Evolutionary conservation across 2,888 invertebrate species (phyloP), one percentile per base, ranked within the genome.

Genomic region (Troglohyphantes excavatus): DNA sequence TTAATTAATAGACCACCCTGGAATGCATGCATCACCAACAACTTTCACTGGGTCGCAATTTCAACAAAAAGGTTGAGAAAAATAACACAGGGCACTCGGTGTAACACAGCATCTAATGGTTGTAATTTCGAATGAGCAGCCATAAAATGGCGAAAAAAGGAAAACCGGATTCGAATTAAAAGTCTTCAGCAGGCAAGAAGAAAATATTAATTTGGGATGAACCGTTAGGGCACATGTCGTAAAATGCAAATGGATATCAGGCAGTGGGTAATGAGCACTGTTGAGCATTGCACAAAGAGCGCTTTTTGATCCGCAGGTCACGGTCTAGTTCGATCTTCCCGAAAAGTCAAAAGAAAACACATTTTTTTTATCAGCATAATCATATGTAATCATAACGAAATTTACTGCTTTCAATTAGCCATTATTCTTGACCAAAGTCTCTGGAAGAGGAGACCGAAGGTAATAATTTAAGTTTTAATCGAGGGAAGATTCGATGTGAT

Each of bases 51-150:
- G 53, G 53, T 17, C 53, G 17, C 53, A 13, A 53, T 17, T 53
- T 17, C 33, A 29, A n/a, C 21, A 68, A 68, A 19, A 19, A 68
- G 27, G 27, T n/a, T 33, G 33, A 19, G 33, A n/a, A 19, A 33
- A 68, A 68, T 68, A 65, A 23, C 23, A 27, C 13, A 68, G 27
- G 13, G 2, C 17, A 11, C 11, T n/a, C 9, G 67, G 11, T 29
- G n/a, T 19, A 33, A 59, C 29, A 33, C 19, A 63, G 61, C 61
- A 23, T 61, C 11, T 76, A 76, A 76, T 76, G 76, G 61, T 59
- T 9, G 9, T 29, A 23, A 33, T 59, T 26, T 29, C 61, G 0
- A 29, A 21, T 13, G 23, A 21, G 63, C 61, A 33, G 76, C 61
- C 59, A 29, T 75, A 75, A 76, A 76, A 63, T 29, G 61, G 13